A percentile compares a stretch with the other conserved stretches of the same genome.
Conservation (phyloP, 2,888 invertebrate species). For the Arctia plantaginis region DNA sequence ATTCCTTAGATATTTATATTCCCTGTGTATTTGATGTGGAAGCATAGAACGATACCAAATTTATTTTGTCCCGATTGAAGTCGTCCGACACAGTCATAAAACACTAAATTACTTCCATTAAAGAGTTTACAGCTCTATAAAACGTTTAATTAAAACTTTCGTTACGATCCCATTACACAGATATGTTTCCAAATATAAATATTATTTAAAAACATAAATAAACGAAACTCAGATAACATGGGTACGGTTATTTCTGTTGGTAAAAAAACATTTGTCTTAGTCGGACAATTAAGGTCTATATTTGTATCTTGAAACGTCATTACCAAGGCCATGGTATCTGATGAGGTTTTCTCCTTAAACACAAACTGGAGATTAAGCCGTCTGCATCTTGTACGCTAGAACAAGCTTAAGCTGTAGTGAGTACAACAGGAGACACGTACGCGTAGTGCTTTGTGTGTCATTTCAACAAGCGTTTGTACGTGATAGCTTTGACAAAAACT, state of each 20-base stretch:
- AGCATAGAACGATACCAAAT: background rate
- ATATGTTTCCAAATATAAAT: constrained; percentile 9
- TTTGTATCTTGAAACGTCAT: background rate
- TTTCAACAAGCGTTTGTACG: background rate
- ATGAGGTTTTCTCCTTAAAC: background rate
- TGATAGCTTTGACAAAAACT: background rate
- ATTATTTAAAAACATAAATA: constrained; percentile 1
- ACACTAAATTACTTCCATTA: constrained; percentile 20
- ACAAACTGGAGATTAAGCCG: background rate
- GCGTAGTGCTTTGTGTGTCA: background rate
- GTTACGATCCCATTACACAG: constrained; percentile 16
- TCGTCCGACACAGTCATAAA: constrained; percentile 16
- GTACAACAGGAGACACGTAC: background rate
- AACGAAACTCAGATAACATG: background rate
- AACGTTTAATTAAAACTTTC: constrained; percentile 27
- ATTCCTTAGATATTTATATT: background rate
- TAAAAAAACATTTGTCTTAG: background rate
- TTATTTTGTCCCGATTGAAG: constrained; percentile 6
- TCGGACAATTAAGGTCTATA: background rate
- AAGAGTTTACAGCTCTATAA: constrained; percentile 22
- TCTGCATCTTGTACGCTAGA: background rate
- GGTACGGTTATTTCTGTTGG: background rate
- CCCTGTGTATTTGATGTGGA: background rate
- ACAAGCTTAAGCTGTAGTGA: background rate
- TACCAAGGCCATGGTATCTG: background rate